Evolutionary conservation across 2,113 vertebrate genomes (phyloP).

Genomic region (Prietella phreatophila): DNA sequence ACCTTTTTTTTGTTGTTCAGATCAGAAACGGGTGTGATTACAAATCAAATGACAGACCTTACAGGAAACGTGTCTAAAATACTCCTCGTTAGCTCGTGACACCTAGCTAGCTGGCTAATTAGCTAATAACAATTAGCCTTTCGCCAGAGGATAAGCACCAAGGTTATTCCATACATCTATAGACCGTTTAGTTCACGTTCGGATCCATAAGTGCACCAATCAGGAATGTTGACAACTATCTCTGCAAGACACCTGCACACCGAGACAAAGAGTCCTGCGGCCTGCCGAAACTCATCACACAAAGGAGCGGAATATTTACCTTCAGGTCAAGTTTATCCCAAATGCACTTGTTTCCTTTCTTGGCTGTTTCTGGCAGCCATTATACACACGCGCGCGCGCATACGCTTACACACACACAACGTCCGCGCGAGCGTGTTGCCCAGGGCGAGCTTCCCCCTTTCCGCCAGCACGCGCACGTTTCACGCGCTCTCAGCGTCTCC

Average conservation of each 20-base stretch:
- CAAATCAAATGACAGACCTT: not conserved
- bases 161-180: not conserved
- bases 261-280: slow-evolving; percentile 42
- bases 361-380: slow-evolving; percentile 70
- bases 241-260: slow-evolving; percentile 44
- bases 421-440: slow-evolving; percentile 25
- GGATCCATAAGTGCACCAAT: too few relatives aligned
- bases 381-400: slow-evolving; percentile 58
- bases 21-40: not conserved
- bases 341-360: slow-evolving; percentile 64
- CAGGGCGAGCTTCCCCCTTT: slow-evolving; percentile 11
- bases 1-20: not conserved
- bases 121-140: not conserved
- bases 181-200: too few relatives aligned
- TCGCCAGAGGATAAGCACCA: not conserved
- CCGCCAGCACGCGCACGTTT: slow-evolving; percentile 13
- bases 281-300: not conserved
- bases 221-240: not conserved
- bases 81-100: not conserved
- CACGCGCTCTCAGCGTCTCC: slow-evolving; percentile 5
- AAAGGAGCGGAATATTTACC: slow-evolving; percentile 13
- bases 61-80: not conserved
- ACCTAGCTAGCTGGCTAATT: not conserved
- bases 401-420: slow-evolving; percentile 28
- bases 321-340: slow-evolving; percentile 51